A percentile compares a stretch with the other conserved stretches of the same genome.
Conservation (phyloP, 2,113 vertebrate species). For the Fulmarus glacialis region DNA sequence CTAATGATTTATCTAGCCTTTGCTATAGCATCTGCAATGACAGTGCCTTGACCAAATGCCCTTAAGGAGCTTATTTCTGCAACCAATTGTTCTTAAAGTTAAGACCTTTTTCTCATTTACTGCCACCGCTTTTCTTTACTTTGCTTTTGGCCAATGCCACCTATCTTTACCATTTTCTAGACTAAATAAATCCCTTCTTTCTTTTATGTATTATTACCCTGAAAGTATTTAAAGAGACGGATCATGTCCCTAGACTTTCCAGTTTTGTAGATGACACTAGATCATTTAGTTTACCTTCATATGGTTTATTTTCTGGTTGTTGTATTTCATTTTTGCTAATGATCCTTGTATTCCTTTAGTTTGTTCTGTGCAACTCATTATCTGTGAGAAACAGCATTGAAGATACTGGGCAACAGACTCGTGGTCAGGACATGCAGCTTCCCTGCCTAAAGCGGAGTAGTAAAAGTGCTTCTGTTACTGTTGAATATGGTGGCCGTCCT, state of each 20-base stretch:
- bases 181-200: slow-evolving; percentile 59
- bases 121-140: not conserved
- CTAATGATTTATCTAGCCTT: not conserved
- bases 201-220: slow-evolving; percentile 45
- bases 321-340: not conserved
- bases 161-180: slow-evolving; percentile 16
- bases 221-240: slow-evolving; percentile 50
- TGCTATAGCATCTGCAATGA: not conserved
- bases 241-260: not conserved
- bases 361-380: not conserved
- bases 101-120: slow-evolving; percentile 62
- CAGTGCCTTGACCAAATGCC: not conserved
- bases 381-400: not conserved
- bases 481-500: accelerated
- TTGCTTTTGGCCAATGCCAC: slow-evolving; percentile 43
- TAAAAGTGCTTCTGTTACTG: not conserved
- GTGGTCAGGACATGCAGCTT: not conserved
- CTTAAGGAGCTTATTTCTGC: slow-evolving; percentile 14
- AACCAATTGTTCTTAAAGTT: slow-evolving; percentile 49
- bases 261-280: slow-evolving; percentile 8
- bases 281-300: not conserved
- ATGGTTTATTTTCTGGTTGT: not conserved
- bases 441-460: not conserved
- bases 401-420: not conserved
- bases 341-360: not conserved